Percentiles rank a stretch among this genome's conserved stretches.
Evolutionary conservation across 2,797 vertebrate species (phyloP).

Genomic region (Melanogrammus aeglefinus): DNA sequence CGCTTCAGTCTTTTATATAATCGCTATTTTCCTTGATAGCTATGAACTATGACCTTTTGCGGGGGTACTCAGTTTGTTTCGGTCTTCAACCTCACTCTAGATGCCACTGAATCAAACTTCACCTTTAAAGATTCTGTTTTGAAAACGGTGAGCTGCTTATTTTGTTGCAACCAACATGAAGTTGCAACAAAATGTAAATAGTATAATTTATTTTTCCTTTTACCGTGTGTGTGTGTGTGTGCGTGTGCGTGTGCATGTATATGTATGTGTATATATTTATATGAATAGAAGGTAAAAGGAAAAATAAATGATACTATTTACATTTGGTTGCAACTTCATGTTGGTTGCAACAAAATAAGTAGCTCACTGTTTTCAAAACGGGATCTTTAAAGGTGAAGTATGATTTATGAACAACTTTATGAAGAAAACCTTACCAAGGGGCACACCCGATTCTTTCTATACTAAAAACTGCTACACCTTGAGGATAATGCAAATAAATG

Average conservation of each 20-base stretch:
- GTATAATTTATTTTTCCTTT: background rate
- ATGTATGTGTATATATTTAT: too few relatives aligned
- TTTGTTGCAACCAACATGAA: background rate
- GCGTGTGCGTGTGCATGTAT: too few relatives aligned
- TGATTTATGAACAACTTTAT: background rate
- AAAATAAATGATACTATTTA: background rate
- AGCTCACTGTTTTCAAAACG: background rate
- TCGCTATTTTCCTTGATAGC: too few relatives aligned
- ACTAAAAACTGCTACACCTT: conserved; percentile 36
- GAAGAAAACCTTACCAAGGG: conserved; percentile 27
- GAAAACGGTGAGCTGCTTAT: background rate
- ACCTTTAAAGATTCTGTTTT: background rate
- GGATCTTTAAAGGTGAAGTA: background rate
- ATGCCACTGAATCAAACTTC: too few relatives aligned
- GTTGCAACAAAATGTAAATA: background rate
- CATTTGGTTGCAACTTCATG: background rate
- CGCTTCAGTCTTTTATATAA: too few relatives aligned
- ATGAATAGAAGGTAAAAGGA: too few relatives aligned
- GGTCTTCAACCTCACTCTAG: too few relatives aligned
- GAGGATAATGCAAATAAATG: conserved; percentile 50
- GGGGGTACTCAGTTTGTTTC: too few relatives aligned
- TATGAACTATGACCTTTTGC: too few relatives aligned
- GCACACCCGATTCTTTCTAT: conserved; percentile 6
- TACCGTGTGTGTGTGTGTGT: too few relatives aligned
- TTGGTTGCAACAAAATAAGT: background rate